These are phyloP conservation scores for Eulemur albifrons DNA, from an alignment of 2,797 vertebrate species.

Conservation along the genomic window DNA sequence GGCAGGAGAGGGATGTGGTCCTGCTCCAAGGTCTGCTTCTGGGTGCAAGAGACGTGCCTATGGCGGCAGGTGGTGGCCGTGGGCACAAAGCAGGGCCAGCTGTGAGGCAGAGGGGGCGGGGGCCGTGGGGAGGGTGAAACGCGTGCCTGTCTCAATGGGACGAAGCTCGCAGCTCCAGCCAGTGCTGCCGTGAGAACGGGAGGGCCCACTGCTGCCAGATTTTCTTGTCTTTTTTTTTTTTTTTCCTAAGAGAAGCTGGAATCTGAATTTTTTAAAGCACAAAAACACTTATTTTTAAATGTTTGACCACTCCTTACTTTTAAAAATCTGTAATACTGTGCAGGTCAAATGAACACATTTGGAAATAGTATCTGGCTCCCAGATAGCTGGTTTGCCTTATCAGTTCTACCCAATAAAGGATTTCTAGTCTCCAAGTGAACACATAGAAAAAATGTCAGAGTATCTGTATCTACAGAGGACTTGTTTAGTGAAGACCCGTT, in stretches of 20 bases:
- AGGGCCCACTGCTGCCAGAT: background rate
- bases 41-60: background rate
- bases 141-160: background rate
- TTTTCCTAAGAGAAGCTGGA: background rate
- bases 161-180: background rate
- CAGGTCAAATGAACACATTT: background rate
- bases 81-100: background rate
- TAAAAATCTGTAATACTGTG: background rate
- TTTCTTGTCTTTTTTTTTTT: background rate
- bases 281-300: slow-evolving; percentile 1
- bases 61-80: accelerated
- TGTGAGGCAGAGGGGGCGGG: background rate
- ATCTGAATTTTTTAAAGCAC: background rate
- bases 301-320: background rate
- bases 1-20: background rate
- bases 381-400: background rate
- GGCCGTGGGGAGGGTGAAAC: background rate
- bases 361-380: background rate
- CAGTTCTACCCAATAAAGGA: background rate
- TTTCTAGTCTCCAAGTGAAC: background rate
- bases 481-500: too few species aligned
- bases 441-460: background rate
- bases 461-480: background rate
- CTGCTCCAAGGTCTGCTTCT: background rate
- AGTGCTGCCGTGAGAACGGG: background rate